Conservation (phyloP, 2,888 invertebrate genomes). For the Drosophila pegasa region DNA sequence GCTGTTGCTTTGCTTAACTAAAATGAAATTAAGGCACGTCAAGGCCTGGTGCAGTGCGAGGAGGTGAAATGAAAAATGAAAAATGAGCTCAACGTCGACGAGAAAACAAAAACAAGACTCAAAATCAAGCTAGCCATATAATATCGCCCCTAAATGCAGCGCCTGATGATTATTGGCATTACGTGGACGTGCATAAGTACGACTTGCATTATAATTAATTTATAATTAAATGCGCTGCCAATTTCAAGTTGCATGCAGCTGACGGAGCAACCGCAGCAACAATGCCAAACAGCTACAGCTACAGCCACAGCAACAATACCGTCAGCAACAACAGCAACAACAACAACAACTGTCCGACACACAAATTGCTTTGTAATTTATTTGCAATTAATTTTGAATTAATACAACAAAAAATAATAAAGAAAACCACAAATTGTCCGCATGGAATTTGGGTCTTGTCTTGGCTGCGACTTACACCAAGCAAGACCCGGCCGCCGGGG, state of each 20-base stretch:
- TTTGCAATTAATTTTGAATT: constrained; percentile 81
- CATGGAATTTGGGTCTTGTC: constrained; percentile 70
- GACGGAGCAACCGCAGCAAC: constrained; percentile 54
- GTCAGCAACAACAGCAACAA: constrained; percentile 24
- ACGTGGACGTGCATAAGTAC: constrained; percentile 73
- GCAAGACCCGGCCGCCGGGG: constrained; percentile 25
- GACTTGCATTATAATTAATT: constrained; percentile 76
- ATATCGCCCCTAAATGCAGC: constrained; percentile 52
- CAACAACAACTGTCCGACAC: constrained; percentile 59
- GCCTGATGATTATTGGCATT: constrained; percentile 73
- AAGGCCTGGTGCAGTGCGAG: constrained; percentile 24
- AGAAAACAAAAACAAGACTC: constrained; percentile 25
- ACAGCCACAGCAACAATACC: constrained; percentile 20
- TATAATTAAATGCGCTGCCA: constrained; percentile 76
- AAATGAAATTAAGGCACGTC: constrained; percentile 69
- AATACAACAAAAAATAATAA: constrained; percentile 61
- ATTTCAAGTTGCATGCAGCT: constrained; percentile 78
- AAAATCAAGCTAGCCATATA: constrained; percentile 68
- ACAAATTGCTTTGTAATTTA: constrained; percentile 78
- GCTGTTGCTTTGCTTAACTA: constrained; percentile 41
- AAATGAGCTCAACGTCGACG: constrained; percentile 57
- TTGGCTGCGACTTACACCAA: constrained; percentile 45
- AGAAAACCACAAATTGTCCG: constrained; percentile 58
- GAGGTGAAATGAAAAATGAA: constrained; percentile 17
- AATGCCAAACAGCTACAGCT: constrained; percentile 14